These are phyloP conservation scores for Ptyas mucosa DNA, from an alignment of 2,113 vertebrate species.

Conservation along the genomic window DNA sequence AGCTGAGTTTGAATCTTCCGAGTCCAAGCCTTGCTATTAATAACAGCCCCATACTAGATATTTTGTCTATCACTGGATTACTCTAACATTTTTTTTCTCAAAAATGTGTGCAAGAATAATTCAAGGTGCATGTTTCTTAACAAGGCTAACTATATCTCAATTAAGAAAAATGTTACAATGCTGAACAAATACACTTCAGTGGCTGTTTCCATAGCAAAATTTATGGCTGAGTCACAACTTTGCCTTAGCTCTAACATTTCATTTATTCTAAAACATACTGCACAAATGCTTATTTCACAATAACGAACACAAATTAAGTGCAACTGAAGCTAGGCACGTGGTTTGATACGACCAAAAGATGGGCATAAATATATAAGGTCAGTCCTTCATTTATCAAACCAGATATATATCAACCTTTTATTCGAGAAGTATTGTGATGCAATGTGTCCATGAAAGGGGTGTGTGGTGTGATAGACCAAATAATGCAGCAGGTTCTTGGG, in stretches of 20 bases:
- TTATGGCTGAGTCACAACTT: not conserved
- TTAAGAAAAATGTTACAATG: conserved; percentile 6
- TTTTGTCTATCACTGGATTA: not conserved
- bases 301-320: not conserved
- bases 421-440: not conserved
- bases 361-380: not conserved
- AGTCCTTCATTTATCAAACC: not conserved
- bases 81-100: not conserved
- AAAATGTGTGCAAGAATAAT: conserved; percentile 1
- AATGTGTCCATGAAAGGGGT: not conserved
- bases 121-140: conserved; percentile 17
- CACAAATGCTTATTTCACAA: not conserved
- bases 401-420: not conserved
- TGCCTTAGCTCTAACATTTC: not conserved
- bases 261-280: not conserved
- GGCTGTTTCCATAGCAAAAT: conserved; percentile 23
- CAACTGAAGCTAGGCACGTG: not conserved
- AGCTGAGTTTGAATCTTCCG: not conserved
- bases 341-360: not conserved
- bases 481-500: not conserved
- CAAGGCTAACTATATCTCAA: conserved; percentile 7
- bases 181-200: conserved; percentile 10
- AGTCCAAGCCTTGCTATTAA: not conserved
- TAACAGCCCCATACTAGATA: not conserved
- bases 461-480: not conserved